These are phyloP conservation scores for Eptesicus fuscus DNA, from an alignment of 2,113 vertebrate genomes.

Conservation along the genomic window DNA sequence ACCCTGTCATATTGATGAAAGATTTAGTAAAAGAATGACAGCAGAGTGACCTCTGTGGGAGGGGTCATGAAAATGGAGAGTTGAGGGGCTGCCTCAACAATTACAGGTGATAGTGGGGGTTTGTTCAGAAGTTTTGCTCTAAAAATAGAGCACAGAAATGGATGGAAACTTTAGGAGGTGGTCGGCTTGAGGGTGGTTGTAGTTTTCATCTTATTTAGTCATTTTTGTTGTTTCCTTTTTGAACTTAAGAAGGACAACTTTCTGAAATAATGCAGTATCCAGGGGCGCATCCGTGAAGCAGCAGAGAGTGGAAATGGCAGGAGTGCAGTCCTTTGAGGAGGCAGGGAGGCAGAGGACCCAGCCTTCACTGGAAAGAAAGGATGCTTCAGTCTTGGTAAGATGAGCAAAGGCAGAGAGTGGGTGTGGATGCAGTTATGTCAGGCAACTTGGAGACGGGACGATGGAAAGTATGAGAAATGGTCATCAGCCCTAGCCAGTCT, in stretches of 20 bases:
- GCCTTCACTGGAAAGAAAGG: neutral
- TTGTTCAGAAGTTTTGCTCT: neutral
- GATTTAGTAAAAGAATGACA: neutral
- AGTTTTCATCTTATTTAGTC: neutral
- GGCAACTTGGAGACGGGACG: neutral
- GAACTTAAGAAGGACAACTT: neutral
- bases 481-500: neutral
- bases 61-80: neutral
- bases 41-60: accelerated
- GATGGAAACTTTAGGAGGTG: neutral
- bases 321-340: neutral
- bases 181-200: neutral
- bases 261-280: neutral
- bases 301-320: neutral
- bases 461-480: neutral
- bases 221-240: neutral
- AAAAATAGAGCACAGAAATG: neutral
- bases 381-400: neutral
- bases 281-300: neutral
- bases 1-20: neutral
- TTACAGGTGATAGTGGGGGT: neutral
- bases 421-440: accelerated
- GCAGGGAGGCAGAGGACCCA: neutral
- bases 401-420: neutral
- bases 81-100: neutral